These are phyloP conservation scores for Anastrepha obliqua DNA, from an alignment of 1,140 invertebrate species.

Conservation along the genomic window DNA sequence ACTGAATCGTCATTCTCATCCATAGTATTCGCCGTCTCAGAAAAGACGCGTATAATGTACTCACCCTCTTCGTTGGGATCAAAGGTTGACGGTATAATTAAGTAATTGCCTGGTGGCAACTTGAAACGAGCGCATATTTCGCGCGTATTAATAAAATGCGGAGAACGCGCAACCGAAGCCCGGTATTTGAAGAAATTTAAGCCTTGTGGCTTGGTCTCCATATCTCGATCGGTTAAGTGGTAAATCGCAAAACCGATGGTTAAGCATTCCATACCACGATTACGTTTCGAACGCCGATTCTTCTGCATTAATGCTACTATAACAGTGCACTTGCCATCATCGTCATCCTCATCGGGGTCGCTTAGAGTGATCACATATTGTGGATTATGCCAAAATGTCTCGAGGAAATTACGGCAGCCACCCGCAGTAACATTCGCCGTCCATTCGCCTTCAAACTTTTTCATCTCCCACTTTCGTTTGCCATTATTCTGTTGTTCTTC, in stretches of 20 bases:
- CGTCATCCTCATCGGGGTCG: constrained; percentile 93
- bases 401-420: constrained; percentile 97
- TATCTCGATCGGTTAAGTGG: constrained; percentile 86
- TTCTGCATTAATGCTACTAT: constrained; percentile 96
- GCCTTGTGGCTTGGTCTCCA: constrained; percentile 87
- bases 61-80: constrained; percentile 97
- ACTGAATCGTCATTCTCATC: constrained; percentile 90
- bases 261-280: constrained; percentile 92
- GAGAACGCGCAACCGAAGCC: constrained; percentile 91
- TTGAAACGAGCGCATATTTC: constrained; percentile 86
- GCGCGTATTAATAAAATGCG: constrained; percentile 96
- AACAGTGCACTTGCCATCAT: constrained; percentile 93
- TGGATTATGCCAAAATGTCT: constrained; percentile 96
- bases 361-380: constrained; percentile 94
- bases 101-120: constrained; percentile 94
- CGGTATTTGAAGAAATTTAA: constrained; percentile 97
- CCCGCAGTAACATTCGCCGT: constrained; percentile 91
- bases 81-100: constrained; percentile 98
- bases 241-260: constrained; percentile 98
- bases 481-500: constrained; percentile 81
- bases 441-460: constrained; percentile 96
- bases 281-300: constrained; percentile 92
- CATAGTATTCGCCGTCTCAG: constrained; percentile 92
- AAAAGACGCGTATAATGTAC: constrained; percentile 96
- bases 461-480: constrained; percentile 94